phyloP scores from a whole-genome alignment of 2,113 vertebrate genomes.

The Python bivittatus region DNA sequence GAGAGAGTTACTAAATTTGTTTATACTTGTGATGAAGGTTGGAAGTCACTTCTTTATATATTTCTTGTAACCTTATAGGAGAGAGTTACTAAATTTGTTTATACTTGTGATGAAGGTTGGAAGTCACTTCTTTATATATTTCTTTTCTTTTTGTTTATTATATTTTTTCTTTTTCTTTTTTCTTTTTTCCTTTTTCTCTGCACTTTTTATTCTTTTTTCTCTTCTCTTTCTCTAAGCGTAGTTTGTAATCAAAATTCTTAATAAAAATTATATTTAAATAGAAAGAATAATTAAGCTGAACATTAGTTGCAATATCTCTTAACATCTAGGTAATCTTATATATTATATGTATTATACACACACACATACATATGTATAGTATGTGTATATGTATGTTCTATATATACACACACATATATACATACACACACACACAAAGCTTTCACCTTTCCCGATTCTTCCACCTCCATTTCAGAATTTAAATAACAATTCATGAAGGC shows the following conservation, averaged over 20 bases:
- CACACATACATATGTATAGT: slow-evolving; percentile 49
- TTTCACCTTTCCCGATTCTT: slow-evolving; percentile 39
- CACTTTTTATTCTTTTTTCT: background rate
- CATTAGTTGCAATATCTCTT: slow-evolving; percentile 70
- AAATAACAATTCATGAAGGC: slow-evolving; percentile 62
- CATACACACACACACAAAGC: slow-evolving; percentile 21
- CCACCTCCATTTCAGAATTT: slow-evolving; percentile 37
- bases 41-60: background rate
- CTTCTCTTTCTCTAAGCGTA: background rate
- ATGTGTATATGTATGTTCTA: background rate
- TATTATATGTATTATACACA: background rate
- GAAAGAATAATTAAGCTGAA: slow-evolving; percentile 57
- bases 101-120: background rate
- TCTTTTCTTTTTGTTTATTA: background rate
- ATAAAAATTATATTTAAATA: background rate
- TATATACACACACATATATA: background rate
- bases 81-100: background rate
- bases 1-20: background rate
- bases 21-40: background rate
- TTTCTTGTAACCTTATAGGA: background rate
- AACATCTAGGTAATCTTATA: slow-evolving; percentile 71
- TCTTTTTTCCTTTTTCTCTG: background rate
- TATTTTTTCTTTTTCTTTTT: background rate
- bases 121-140: background rate
- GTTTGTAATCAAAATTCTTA: background rate